Evolutionary conservation across 2,888 invertebrate species (phyloP).

Genomic region (Leistus spinibarbis): DNA sequence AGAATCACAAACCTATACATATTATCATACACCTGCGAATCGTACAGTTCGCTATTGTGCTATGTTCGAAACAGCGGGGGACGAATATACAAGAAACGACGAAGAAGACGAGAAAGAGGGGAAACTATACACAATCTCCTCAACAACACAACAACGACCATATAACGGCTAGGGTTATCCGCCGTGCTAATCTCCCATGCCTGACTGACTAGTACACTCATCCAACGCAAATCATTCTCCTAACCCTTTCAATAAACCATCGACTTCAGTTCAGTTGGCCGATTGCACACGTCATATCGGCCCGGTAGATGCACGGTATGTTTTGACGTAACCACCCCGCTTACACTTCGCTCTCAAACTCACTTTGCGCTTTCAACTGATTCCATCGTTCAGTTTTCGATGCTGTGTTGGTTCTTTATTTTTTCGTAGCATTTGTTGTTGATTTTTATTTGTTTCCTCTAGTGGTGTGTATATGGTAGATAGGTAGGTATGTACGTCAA

Average conservation of each 20-base stretch:
- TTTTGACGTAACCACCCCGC: slow-evolving; percentile 26
- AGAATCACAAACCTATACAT: neutral
- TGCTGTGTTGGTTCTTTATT: slow-evolving; percentile 5
- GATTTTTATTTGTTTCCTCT: slow-evolving; percentile 19
- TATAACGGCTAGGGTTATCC: slow-evolving; percentile 23
- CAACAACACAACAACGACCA: slow-evolving; percentile 14
- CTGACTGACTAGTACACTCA: slow-evolving; percentile 29
- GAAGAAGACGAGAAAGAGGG: neutral
- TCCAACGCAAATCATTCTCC: slow-evolving; percentile 1
- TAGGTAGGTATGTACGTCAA: too few relatives aligned
- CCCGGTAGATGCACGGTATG: slow-evolving; percentile 28
- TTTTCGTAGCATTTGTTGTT: neutral
- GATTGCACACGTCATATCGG: slow-evolving; percentile 29
- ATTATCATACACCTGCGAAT: slow-evolving; percentile 36
- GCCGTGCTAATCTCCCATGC: slow-evolving; percentile 28
- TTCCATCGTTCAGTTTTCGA: slow-evolving; percentile 16
- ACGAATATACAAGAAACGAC: neutral
- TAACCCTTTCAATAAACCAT: neutral
- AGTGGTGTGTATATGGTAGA: neutral
- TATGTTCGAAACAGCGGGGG: neutral
- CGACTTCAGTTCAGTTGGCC: neutral
- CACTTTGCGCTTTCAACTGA: slow-evolving; percentile 8
- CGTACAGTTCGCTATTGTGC: slow-evolving; percentile 16
- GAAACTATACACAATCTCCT: slow-evolving; percentile 1
- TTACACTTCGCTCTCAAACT: neutral